These are phyloP conservation scores for Pseudeuparius sepicola DNA, from an alignment of 2,888 invertebrate species.

Conservation along the genomic window DNA sequence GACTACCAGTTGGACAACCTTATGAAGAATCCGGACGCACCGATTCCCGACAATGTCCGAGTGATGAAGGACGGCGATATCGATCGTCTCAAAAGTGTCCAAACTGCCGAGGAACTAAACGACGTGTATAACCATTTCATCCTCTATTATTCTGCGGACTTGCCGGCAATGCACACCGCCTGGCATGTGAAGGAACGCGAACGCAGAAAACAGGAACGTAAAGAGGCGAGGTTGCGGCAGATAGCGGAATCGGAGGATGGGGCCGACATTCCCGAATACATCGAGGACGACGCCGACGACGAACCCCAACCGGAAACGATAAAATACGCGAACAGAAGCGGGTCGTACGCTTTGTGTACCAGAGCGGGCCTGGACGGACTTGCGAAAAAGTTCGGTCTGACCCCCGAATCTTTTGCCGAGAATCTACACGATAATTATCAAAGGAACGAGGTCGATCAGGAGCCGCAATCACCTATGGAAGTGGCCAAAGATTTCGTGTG, in stretches of 20 bases:
- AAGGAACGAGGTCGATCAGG: conserved; percentile 90
- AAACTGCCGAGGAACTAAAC: conserved; percentile 82
- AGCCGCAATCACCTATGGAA: conserved; percentile 71
- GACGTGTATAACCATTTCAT: conserved; percentile 92
- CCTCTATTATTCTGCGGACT: conserved; percentile 79
- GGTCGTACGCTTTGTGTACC: conserved; percentile 80
- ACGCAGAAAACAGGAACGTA: conserved; percentile 45
- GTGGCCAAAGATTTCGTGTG: conserved; percentile 70
- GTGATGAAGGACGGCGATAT: conserved; percentile 65
- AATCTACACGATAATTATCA: conserved; percentile 94
- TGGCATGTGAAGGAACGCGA: conserved; percentile 57
- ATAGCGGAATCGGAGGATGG: conserved; percentile 48
- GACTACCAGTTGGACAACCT: conserved; percentile 77
- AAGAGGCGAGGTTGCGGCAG: conserved; percentile 40
- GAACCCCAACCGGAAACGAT: conserved; percentile 52
- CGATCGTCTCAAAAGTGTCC: conserved; percentile 62
- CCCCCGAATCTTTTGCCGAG: conserved; percentile 91
- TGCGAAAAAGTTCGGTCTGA: conserved; percentile 46
- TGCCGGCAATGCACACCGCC: conserved; percentile 73
- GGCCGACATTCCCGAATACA: conserved; percentile 50
- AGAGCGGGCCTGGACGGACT: conserved; percentile 66
- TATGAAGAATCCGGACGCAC: conserved; percentile 73
- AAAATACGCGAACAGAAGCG: conserved; percentile 79
- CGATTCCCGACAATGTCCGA: conserved; percentile 72
- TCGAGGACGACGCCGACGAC: conserved; percentile 47